Percentiles rank a stretch among this genome's conserved stretches.
phyloP scores from a whole-genome alignment of 1,140 invertebrate genomes.

The Formica selysi region DNA sequence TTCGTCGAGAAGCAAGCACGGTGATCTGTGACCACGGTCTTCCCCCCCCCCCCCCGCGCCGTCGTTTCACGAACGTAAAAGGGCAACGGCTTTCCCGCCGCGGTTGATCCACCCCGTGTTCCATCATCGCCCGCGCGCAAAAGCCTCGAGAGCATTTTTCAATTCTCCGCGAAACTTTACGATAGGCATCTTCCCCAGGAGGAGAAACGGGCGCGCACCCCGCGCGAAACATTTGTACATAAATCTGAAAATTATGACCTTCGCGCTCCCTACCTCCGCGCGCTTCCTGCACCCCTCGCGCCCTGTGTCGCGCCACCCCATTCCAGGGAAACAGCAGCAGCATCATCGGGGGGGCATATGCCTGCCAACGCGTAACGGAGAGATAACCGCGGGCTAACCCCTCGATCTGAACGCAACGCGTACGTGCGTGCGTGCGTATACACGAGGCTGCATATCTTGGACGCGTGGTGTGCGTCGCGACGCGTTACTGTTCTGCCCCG shows the following conservation, averaged over 20 bases:
- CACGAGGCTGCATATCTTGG: constrained; percentile 57
- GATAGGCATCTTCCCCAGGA: constrained; percentile 82
- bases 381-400: constrained; percentile 81
- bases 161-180: constrained; percentile 83
- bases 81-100: constrained; percentile 9
- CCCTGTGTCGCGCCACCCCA: constrained; percentile 41
- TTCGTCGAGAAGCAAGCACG: neutral
- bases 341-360: constrained; percentile 78
- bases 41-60: neutral
- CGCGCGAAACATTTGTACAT: constrained; percentile 84
- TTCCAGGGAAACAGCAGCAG: constrained; percentile 54
- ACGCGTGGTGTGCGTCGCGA: constrained; percentile 38
- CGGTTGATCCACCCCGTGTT: constrained; percentile 40
- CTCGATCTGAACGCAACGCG: constrained; percentile 66
- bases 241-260: constrained; percentile 86
- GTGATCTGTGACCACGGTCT: neutral
- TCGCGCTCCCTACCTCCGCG: constrained; percentile 47
- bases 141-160: constrained; percentile 83
- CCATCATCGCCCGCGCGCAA: constrained; percentile 59
- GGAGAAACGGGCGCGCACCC: constrained; percentile 16
- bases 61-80: constrained; percentile 18
- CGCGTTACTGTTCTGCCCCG: constrained; percentile 26
- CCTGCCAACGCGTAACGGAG: constrained; percentile 84
- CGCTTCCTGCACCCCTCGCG: constrained; percentile 32
- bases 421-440: constrained; percentile 44